Evolutionary conservation across 1,140 invertebrate genomes (phyloP).

Genomic region (Acromyrmex charruanus): DNA sequence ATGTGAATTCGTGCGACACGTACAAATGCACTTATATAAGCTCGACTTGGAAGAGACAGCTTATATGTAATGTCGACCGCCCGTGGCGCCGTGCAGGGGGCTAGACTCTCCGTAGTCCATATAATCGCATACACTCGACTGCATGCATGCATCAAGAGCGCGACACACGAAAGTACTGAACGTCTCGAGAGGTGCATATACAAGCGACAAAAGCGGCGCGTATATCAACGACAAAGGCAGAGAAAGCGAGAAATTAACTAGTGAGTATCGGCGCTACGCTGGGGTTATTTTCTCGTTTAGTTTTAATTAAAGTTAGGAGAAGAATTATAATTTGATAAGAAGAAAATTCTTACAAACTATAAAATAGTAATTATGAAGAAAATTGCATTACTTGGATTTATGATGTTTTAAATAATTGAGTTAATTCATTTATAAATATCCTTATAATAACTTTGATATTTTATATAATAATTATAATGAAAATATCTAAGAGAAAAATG

Average conservation of each 20-base stretch:
- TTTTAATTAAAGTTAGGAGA: background rate
- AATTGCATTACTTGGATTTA: background rate
- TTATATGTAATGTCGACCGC: conserved; percentile 58
- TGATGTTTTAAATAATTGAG: background rate
- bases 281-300: background rate
- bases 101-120: conserved; percentile 51
- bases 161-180: conserved; percentile 59
- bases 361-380: conserved; percentile 2
- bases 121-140: conserved; percentile 37
- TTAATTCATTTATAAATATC: conserved; percentile 1
- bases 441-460: background rate
- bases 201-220: conserved; percentile 25
- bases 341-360: background rate
- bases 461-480: background rate
- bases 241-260: conserved; percentile 33
- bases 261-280: background rate
- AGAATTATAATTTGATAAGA: background rate
- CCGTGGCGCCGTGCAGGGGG: conserved; percentile 46
- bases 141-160: conserved; percentile 58
- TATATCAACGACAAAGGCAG: conserved; percentile 33
- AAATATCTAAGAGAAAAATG: background rate
- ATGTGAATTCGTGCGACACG: conserved; percentile 49
- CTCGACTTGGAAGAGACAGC: conserved; percentile 58
- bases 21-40: conserved; percentile 62
- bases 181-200: conserved; percentile 54